Conservation (phyloP, 2,888 invertebrate genomes). For the Epiblema foenella region DNA sequence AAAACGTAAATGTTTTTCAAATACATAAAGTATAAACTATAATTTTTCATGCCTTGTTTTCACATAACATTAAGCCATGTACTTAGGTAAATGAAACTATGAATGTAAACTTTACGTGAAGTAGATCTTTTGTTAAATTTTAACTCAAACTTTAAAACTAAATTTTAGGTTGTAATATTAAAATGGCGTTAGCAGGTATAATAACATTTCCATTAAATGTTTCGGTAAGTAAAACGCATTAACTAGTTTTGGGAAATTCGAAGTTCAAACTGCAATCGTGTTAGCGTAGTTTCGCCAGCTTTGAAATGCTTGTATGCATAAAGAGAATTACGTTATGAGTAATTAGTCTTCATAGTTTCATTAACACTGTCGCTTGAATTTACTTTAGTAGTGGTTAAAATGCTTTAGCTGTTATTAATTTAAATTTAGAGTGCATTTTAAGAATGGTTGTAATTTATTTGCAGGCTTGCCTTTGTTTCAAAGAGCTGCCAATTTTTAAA, state of each 20-base stretch:
- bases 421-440: background rate
- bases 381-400: background rate
- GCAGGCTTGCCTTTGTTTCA: background rate
- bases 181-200: background rate
- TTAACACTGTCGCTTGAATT: background rate
- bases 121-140: no score
- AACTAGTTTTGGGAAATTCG: slow-evolving; percentile 33
- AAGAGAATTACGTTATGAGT: slow-evolving; percentile 31
- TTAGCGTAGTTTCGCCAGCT: slow-evolving; percentile 19
- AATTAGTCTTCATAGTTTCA: slow-evolving; percentile 18
- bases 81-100: no score
- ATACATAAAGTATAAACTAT: no score
- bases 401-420: background rate
- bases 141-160: no score
- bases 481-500: slow-evolving; percentile 17
- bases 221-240: slow-evolving; percentile 32
- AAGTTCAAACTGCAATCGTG: slow-evolving; percentile 37
- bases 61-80: no score
- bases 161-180: no score
- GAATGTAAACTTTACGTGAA: no score
- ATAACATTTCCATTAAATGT: slow-evolving; percentile 13
- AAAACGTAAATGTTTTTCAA: no score
- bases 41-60: no score
- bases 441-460: slow-evolving; percentile 12
- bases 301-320: slow-evolving; percentile 27